These are phyloP conservation scores for Cricetomys ansorgei DNA, from an alignment of 2,113 vertebrate genomes.

Conservation along the genomic window DNA sequence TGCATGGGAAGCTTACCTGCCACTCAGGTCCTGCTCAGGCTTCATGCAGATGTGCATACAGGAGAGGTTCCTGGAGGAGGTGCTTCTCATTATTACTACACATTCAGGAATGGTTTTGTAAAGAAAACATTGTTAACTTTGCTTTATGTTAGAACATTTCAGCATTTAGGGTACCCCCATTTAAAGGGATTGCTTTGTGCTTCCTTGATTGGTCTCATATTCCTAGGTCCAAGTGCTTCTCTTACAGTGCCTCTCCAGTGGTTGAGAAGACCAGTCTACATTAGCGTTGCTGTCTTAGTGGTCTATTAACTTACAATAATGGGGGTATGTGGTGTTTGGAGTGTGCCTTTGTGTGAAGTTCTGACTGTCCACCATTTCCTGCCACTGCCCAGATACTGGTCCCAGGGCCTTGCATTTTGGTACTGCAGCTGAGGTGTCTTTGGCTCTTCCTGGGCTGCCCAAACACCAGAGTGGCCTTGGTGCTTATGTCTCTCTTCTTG, in stretches of 20 bases:
- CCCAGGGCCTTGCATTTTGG: too few relatives aligned
- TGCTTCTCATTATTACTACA: background rate
- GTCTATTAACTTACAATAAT: background rate
- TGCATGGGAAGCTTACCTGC: background rate
- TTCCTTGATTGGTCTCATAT: background rate
- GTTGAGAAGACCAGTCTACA: background rate
- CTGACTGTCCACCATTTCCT: too few relatives aligned
- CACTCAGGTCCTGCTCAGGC: background rate
- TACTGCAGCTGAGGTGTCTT: background rate
- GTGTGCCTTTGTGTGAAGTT: background rate
- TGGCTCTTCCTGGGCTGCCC: background rate
- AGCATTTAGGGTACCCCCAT: background rate
- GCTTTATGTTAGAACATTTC: background rate
- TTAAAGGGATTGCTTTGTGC: background rate
- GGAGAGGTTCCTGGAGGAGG: background rate
- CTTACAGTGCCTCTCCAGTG: background rate
- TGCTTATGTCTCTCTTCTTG: fast-evolving
- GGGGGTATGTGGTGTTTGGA: background rate
- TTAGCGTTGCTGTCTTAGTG: background rate
- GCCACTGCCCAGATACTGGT: too few relatives aligned
- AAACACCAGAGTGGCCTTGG: too few relatives aligned
- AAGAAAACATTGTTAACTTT: background rate
- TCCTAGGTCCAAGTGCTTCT: background rate
- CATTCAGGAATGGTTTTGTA: background rate
- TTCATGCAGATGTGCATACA: background rate